Evolutionary conservation across 2,113 vertebrate genomes (phyloP).

Genomic region (Limnothrissa miodon): DNA sequence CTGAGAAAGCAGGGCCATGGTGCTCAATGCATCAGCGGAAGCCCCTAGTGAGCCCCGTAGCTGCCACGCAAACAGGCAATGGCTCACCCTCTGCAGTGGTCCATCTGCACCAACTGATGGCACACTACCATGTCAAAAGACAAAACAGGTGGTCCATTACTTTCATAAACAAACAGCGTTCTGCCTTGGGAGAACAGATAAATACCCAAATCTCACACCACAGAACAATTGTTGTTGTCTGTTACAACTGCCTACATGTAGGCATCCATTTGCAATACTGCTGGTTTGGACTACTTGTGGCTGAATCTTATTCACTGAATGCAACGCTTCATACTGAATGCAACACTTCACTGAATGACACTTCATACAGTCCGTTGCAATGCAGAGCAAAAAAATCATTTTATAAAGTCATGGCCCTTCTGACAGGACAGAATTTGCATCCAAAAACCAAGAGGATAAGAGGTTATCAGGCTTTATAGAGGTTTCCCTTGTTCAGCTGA

Average conservation of each 20-base stretch:
- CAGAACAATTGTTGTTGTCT: background rate
- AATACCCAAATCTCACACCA: background rate
- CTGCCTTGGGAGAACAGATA: background rate
- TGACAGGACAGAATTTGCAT: slow-evolving; percentile 33
- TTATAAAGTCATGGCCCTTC: background rate
- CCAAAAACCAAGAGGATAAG: background rate
- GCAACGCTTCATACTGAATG: slow-evolving; percentile 18
- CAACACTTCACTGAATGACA: too few species aligned
- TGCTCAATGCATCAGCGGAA: slow-evolving; percentile 10
- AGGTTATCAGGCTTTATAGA: slow-evolving; percentile 8
- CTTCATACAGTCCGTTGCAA: background rate
- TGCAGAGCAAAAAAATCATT: slow-evolving; percentile 14
- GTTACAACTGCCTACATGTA: background rate
- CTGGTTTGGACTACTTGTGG: background rate
- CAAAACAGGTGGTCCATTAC: background rate
- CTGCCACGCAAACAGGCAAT: background rate
- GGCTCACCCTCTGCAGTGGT: background rate
- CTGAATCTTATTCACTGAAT: background rate
- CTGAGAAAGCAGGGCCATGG: slow-evolving; percentile 26
- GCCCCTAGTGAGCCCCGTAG: background rate
- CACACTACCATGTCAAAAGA: background rate
- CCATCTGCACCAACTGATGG: background rate
- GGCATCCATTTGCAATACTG: background rate
- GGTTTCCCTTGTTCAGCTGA: slow-evolving; percentile 29
- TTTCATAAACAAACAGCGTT: background rate